A percentile compares a stretch with the other conserved stretches of the same genome.
Evolutionary conservation across 64 coral and sea anemone species (phyloP).

Genomic region (Montipora capricornis): DNA sequence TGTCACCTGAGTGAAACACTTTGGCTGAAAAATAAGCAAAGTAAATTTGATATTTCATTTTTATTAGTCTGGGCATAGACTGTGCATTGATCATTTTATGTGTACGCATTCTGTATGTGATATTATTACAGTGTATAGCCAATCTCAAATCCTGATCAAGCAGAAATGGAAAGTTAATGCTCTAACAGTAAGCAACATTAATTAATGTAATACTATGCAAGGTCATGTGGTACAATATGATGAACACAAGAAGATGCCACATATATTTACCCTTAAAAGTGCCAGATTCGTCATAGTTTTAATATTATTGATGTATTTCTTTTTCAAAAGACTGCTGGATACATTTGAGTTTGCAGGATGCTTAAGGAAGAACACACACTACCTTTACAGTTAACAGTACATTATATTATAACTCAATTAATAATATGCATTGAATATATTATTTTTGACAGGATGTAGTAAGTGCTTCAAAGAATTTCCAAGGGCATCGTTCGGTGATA

Average conservation of each 20-base stretch:
- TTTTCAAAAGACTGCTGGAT: background rate
- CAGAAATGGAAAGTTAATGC: background rate
- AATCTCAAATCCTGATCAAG: background rate
- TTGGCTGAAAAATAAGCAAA: background rate
- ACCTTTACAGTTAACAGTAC: no score
- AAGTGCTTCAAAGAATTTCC: slow-evolving; percentile 74
- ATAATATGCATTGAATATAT: background rate
- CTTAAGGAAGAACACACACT: no score
- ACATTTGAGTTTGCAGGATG: background rate
- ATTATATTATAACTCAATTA: background rate
- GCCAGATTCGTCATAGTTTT: background rate
- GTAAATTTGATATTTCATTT: background rate
- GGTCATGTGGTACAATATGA: background rate
- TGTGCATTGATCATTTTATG: background rate
- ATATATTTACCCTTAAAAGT: background rate
- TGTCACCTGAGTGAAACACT: background rate
- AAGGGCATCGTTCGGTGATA: slow-evolving; percentile 59
- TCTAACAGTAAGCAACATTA: background rate
- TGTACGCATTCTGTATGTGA: background rate
- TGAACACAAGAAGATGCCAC: background rate
- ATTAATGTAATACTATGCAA: background rate
- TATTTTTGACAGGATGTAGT: slow-evolving; percentile 46
- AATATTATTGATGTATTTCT: background rate
- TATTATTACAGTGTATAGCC: background rate
- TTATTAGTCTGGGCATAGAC: background rate